Percentiles rank a stretch among this genome's conserved stretches.
Evolutionary conservation across 53 echinoderm and acorn worm genomes (phyloP).

Genomic region (Henricia sp.): DNA sequence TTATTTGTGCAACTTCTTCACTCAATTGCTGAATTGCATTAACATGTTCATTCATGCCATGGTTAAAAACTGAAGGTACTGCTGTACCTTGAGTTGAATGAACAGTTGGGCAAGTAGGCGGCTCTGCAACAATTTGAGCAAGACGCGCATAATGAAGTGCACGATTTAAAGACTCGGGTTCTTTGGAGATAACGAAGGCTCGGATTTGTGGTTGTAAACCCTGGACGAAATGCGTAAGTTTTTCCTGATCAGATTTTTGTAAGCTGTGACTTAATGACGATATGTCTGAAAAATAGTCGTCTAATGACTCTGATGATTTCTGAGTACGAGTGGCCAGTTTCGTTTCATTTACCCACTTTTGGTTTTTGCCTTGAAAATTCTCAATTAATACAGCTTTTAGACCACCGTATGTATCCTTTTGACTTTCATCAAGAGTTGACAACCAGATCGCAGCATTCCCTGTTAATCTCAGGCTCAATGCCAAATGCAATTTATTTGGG

Average conservation of each 20-base stretch:
- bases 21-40: background rate
- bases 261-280: slow-evolving; percentile 26
- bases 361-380: slow-evolving; percentile 16
- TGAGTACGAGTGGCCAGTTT: slow-evolving; percentile 31
- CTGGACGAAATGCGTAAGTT: slow-evolving; percentile 28
- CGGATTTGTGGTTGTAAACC: slow-evolving; percentile 16
- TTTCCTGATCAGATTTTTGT: slow-evolving; percentile 23
- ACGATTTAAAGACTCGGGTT: slow-evolving; percentile 34
- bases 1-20: slow-evolving; percentile 8
- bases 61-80: background rate
- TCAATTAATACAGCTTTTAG: slow-evolving; percentile 28
- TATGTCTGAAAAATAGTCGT: slow-evolving; percentile 40
- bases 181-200: slow-evolving; percentile 17
- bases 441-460: slow-evolving; percentile 41
- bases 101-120: background rate
- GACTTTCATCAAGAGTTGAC: slow-evolving; percentile 19
- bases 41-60: background rate
- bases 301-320: slow-evolving; percentile 18
- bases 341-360: slow-evolving; percentile 32
- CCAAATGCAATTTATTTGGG: slow-evolving; percentile 32
- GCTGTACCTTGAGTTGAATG: background rate
- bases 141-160: slow-evolving; percentile 21
- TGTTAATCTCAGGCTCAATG: slow-evolving; percentile 28
- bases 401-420: background rate
- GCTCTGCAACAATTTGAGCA: slow-evolving; percentile 5